A percentile compares a stretch with the other conserved stretches of the same genome.
These are phyloP conservation scores for Endotricha flammealis DNA, from an alignment of 2,888 invertebrate genomes.

Conservation along the genomic window DNA sequence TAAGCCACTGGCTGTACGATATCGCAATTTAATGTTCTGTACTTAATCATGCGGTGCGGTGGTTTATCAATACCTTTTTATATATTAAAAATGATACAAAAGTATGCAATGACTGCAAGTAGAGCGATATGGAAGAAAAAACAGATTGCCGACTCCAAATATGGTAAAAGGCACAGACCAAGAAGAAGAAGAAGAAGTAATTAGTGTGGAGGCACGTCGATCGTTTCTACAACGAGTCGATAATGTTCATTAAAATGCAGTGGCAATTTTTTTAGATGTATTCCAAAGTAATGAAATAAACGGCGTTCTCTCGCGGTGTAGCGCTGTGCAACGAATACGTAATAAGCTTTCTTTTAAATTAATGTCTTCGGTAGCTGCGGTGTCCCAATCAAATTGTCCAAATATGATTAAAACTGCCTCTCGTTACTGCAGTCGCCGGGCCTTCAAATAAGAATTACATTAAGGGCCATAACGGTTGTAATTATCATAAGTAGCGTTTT, in stretches of 20 bases:
- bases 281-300: constrained; percentile 25
- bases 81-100: too few species aligned
- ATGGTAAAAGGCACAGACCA: too few species aligned
- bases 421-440: constrained; percentile 25
- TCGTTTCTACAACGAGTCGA: too few species aligned
- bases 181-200: too few species aligned
- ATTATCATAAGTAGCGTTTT: too few species aligned
- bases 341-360: constrained; percentile 52
- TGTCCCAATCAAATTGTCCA: constrained; percentile 49
- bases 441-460: constrained; percentile 15
- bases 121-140: too few species aligned
- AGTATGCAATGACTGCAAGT: too few species aligned
- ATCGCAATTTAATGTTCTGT: too few species aligned
- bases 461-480: constrained; percentile 15
- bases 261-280: constrained; percentile 38
- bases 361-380: constrained; percentile 39
- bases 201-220: too few species aligned
- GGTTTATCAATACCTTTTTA: too few species aligned
- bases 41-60: too few species aligned
- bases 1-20: constrained; percentile 5
- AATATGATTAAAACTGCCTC: constrained; percentile 48
- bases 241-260: constrained; percentile 25
- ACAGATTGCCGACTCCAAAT: too few species aligned
- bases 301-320: constrained; percentile 35
- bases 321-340: constrained; percentile 46